Evolutionary conservation across 2,797 vertebrate genomes (phyloP), one percentile per base, ranked within the genome.

Genomic region (Sebastes steindachneri): DNA sequence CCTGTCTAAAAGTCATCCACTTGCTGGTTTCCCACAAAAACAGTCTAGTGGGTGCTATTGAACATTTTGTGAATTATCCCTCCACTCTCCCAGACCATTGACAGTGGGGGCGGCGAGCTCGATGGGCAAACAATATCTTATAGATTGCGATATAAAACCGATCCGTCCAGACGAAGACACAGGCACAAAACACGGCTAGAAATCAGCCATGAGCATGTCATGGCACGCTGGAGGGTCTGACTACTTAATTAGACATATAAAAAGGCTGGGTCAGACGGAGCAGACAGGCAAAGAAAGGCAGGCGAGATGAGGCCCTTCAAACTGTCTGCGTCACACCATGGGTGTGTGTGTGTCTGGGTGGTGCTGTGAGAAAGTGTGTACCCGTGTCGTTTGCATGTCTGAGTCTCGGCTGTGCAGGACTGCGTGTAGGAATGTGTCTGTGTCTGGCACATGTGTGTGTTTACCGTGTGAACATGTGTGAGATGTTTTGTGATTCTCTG

Each of bases 211-310:
- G 94, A 93, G 90, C 86, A 71, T 92, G 94, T 93, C 90, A 93
- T 81, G 89, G 93, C 93, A 89, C 57, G 82, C 92, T 93, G 90
- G 91, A 95, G 93, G 93, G 94, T 94, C 90, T 93, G 94, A 94
- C 93, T 94, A 84, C 94, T 95, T 95, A 94, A 96, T 96, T 94
- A 95, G 92, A 95, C 83, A 51, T 85, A 84, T 93, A 93, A 94
- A 94, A 89, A 91, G 93, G 81, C 86, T 51, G 91, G 92, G 94
- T 93, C 93, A 94, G 90, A 87, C 82, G n/a, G 90, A 92, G 90
- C 93, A 94, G 95, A 95, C 94, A 93, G 90, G 70, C 85, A 87
- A 91, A 95, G 93, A 95, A 96, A 94, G 89, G 88, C 93, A n/a
- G 92, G 86, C 79, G 87, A 92, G 92, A 94, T 94, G 92, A 94